A percentile compares a stretch with the other conserved stretches of the same genome.
Conservation (phyloP, 2,797 vertebrate genomes). For the Oreochromis mossambicus region DNA sequence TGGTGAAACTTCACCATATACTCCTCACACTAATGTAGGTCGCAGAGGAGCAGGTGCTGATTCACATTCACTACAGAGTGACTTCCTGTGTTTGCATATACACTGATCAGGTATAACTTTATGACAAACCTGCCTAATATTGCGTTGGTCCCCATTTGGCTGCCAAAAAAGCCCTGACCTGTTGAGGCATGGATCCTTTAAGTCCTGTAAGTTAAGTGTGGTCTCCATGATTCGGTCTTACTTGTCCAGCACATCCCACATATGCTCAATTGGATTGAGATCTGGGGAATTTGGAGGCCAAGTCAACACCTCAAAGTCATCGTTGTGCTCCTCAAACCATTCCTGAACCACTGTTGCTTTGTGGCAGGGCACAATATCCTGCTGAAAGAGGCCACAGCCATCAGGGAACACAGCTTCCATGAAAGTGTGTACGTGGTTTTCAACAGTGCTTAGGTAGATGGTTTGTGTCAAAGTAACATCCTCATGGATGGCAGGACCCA, state of each 20-base stretch:
- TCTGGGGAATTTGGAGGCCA: neutral
- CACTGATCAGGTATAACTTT: rapidly evolving
- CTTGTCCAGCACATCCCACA: neutral
- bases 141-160: neutral
- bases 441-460: neutral
- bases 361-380: neutral
- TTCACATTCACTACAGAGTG: neutral
- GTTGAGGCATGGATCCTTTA: neutral
- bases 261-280: neutral
- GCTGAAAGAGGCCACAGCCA: neutral
- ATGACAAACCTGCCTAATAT: neutral
- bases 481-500: neutral
- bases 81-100: neutral
- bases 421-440: neutral
- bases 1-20: conserved; percentile 12
- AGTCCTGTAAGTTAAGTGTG: rapidly evolving
- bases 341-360: neutral
- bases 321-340: rapidly evolving
- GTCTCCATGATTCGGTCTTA: neutral
- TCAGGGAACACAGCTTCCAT: neutral
- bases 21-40: conserved; percentile 25
- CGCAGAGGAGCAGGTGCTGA: neutral
- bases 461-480: neutral
- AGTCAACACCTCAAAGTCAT: neutral
- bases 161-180: neutral